Evolutionary conservation across 2,888 invertebrate genomes (phyloP), one percentile per base, ranked within the genome.

Genomic region (Neoscelio sp.): DNA sequence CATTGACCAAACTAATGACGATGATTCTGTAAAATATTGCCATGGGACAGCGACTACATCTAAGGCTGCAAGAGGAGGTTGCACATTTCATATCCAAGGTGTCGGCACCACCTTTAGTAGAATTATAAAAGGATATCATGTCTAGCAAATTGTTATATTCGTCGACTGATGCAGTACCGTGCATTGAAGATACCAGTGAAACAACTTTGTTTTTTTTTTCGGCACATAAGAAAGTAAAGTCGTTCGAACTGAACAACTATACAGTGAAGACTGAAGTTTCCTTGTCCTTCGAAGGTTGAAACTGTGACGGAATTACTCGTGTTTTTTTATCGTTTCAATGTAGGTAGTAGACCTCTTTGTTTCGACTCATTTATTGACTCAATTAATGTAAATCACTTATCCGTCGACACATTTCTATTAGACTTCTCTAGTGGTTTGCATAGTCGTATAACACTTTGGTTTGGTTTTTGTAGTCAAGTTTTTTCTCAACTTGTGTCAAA

Each of bases 341-440:
- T 83, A 52, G 20, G 83, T 74, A 2, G n/a, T n/a, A 70, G 82
- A 6, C 70, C 38, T 38, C 76, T 60, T 6, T 70, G 48, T 18
- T 67, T 30, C 23, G 87, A 82, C 58, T 85, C 81, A 15, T 75
- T 52, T n/a, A 75, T 71, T 65, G 86, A 56, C 1, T 83, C 82
- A 18, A 85, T 79, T 80, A 84, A 84, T 40, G 85, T 84, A 38
- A 82, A 87, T 82, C 82, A 86, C 80, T 81, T 83, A 46, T 82
- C 83, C 8, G 79, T 68, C 2, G 82, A 87, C 13, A 87, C 52
- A 67, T 87, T 86, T 30, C 82, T 38, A 18, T 79, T 71, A 13
- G 74, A 44, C 68, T 80, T 80, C 50, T 82, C 82, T 62, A 87
- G 83, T 35, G 35, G 71, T 56, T 65, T 64, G 18, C 46, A 23